phyloP scores from a whole-genome alignment of 2,113 vertebrate genomes.

The Xenus cinereus region DNA sequence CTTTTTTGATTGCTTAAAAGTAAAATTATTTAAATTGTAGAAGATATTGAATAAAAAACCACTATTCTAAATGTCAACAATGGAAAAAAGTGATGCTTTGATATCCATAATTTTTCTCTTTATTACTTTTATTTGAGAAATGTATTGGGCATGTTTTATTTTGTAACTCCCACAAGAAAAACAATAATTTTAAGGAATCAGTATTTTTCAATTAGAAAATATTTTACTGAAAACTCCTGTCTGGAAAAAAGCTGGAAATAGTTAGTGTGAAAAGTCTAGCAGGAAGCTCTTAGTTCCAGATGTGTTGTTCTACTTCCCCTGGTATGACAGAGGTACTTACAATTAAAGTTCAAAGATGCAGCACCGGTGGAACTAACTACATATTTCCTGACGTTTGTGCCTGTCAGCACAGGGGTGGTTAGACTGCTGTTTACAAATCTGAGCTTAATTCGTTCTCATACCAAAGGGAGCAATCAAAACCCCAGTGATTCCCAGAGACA shows the following conservation, averaged over 20 bases:
- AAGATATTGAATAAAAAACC: neutral
- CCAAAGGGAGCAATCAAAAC: neutral
- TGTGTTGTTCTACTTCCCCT: neutral
- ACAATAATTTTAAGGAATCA: neutral
- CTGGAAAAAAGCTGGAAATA: conserved; percentile 19
- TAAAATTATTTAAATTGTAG: neutral
- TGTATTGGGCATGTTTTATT: neutral
- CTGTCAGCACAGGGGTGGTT: neutral
- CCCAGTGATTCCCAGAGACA: neutral
- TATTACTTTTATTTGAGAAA: neutral
- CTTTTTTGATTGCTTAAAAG: neutral
- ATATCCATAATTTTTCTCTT: neutral
- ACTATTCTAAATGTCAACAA: neutral
- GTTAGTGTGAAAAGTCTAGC: neutral
- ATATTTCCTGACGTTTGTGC: neutral
- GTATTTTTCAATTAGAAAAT: neutral
- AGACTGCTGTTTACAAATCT: neutral
- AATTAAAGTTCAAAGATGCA: conserved; percentile 17
- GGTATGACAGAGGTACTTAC: neutral
- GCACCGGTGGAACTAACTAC: neutral
- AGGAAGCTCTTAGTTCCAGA: conserved; percentile 33
- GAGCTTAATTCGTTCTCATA: neutral
- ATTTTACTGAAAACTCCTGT: neutral
- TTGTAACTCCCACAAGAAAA: neutral
- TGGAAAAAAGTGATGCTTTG: neutral